Conservation (phyloP, 2,113 vertebrate species). For the Chlorocebus sabaeus region DNA sequence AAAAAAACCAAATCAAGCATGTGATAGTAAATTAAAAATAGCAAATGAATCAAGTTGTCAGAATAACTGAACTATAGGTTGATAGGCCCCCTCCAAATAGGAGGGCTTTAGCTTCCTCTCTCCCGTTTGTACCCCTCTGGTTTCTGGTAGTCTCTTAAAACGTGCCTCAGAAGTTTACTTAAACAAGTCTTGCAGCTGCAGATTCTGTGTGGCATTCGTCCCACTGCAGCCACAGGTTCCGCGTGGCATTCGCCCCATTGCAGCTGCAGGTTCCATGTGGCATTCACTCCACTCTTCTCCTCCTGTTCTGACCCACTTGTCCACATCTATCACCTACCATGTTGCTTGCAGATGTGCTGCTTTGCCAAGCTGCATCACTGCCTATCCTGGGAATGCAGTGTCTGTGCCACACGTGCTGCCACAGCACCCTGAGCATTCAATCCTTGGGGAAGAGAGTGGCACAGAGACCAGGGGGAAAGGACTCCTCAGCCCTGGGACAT, state of each 20-base stretch:
- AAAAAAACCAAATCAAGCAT: background rate
- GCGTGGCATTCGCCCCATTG: too few relatives aligned
- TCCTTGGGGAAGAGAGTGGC: background rate
- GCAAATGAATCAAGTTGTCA: background rate
- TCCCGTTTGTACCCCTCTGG: background rate
- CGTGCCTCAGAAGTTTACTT: background rate
- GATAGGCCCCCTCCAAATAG: background rate
- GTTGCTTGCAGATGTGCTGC: background rate
- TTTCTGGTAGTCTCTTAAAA: background rate
- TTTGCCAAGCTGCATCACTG: rapidly evolving
- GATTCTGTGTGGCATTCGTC: too few relatives aligned
- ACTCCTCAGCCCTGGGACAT: background rate
- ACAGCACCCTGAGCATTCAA: background rate
- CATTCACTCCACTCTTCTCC: background rate
- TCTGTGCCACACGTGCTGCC: too few relatives aligned
- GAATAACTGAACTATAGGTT: background rate
- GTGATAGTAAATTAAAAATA: background rate
- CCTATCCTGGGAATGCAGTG: background rate
- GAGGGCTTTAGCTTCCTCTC: background rate
- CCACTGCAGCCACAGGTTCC: too few relatives aligned
- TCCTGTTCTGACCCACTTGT: background rate
- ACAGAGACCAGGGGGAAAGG: background rate
- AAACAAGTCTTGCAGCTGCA: background rate
- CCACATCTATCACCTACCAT: background rate
- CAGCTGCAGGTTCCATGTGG: background rate